phyloP scores from a whole-genome alignment of 2,797 vertebrate species.

The Enteromius afrohamiltoni region DNA sequence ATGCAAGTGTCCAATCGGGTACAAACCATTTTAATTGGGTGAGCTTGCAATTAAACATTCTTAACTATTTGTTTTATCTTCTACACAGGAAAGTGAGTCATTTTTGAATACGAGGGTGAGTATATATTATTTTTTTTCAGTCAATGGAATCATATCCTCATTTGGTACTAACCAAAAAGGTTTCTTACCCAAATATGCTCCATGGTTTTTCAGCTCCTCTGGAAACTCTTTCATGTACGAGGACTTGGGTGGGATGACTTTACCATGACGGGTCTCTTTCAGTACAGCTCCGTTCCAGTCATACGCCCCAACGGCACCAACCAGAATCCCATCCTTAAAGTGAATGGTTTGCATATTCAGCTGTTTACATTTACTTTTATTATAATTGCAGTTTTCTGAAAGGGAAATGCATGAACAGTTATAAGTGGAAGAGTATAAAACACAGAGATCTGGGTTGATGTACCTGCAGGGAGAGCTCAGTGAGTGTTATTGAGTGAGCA shows the following conservation, averaged over 20 bases:
- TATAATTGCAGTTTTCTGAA: not conserved
- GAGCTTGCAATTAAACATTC: not conserved
- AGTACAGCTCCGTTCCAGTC: conserved; percentile 97
- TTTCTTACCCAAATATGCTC: conserved; percentile 88
- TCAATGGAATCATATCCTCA: not conserved
- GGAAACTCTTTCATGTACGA: conserved; percentile 93
- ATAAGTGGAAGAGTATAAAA: not conserved
- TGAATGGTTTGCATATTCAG: not conserved
- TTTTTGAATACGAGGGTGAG: not conserved
- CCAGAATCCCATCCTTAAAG: conserved; percentile 87
- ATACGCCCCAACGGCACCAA: conserved; percentile 93
- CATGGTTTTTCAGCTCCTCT: conserved; percentile 93
- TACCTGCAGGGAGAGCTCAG: not conserved
- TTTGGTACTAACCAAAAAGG: not conserved
- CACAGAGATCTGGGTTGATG: conserved; percentile 8
- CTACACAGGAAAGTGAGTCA: not conserved
- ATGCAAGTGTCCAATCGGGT: not conserved
- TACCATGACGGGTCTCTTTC: conserved; percentile 88
- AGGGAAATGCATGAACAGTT: not conserved
- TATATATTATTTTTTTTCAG: not conserved
- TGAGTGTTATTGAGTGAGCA: conserved; percentile 12
- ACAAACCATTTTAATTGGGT: not conserved
- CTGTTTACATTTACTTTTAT: not conserved
- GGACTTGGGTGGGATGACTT: conserved; percentile 87
- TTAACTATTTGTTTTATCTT: not conserved